These are phyloP conservation scores for Pterocles burchelli DNA, from an alignment of 2,113 vertebrate species.

Conservation along the genomic window DNA sequence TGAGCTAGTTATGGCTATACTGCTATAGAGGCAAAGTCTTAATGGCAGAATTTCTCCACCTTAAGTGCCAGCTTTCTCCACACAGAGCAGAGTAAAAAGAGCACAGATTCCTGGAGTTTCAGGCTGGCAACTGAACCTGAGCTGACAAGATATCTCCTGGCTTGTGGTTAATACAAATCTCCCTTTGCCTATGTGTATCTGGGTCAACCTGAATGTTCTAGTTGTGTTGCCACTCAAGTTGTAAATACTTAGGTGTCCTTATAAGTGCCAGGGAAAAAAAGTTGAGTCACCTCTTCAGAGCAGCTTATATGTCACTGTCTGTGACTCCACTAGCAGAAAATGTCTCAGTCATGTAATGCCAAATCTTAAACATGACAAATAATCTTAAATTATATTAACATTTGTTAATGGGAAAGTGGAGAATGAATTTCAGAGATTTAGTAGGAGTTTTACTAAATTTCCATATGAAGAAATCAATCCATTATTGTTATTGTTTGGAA, in stretches of 20 bases:
- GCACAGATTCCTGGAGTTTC: background rate
- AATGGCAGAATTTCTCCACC: background rate
- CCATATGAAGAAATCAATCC: background rate
- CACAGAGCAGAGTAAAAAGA: background rate
- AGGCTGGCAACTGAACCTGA: background rate
- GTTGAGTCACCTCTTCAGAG: background rate
- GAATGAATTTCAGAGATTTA: background rate
- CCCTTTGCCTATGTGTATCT: background rate
- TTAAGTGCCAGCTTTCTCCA: background rate
- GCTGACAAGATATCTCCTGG: background rate
- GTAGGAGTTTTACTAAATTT: constrained; percentile 23
- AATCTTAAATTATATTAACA: constrained; percentile 27
- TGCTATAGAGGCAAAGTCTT: background rate
- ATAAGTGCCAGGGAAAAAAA: background rate
- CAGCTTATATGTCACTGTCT: background rate
- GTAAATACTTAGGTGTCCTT: background rate
- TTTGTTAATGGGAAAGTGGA: constrained; percentile 38
- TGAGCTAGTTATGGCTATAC: background rate
- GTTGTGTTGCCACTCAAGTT: background rate
- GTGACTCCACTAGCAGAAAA: background rate
- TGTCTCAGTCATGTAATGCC: constrained; percentile 8
- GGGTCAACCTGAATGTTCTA: background rate
- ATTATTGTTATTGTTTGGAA: constrained; percentile 38
- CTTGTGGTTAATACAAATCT: background rate
- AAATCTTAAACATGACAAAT: constrained; percentile 1